A percentile compares a stretch with the other conserved stretches of the same genome.
phyloP scores from a whole-genome alignment of 1,140 invertebrate genomes.

The Calephelis virginiensis region DNA sequence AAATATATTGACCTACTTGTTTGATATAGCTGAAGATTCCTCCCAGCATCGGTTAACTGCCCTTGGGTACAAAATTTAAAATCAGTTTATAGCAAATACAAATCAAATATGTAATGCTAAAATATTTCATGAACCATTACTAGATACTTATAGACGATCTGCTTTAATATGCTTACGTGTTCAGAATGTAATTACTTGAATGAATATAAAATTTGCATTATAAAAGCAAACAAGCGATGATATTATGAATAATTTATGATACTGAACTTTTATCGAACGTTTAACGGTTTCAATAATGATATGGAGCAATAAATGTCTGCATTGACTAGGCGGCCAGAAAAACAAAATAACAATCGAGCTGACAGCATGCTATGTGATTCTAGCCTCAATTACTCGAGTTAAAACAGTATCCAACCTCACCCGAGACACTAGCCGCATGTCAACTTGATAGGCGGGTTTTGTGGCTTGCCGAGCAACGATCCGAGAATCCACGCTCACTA shows the following conservation, averaged over 20 bases:
- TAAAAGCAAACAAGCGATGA: conserved; percentile 38
- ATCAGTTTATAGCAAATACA: not conserved
- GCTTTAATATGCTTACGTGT: conserved; percentile 38
- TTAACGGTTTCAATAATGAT: conserved; percentile 22
- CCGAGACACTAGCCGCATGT: conserved; percentile 30
- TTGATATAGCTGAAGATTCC: too few relatives aligned
- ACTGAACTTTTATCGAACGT: conserved; percentile 29
- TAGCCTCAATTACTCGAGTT: conserved; percentile 8
- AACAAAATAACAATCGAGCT: conserved; percentile 1
- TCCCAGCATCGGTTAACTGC: not conserved
- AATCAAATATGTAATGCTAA: not conserved
- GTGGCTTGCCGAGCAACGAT: conserved; percentile 56
- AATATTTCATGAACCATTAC: conserved; percentile 3
- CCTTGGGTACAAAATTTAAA: not conserved
- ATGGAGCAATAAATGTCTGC: conserved; percentile 22
- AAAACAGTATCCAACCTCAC: conserved; percentile 13
- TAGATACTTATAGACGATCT: conserved; percentile 10
- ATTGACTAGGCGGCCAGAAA: not conserved
- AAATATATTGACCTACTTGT: too few relatives aligned
- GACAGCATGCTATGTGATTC: not conserved
- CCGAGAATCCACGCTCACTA: conserved; percentile 56
- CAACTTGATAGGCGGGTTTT: conserved; percentile 54
- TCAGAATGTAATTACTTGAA: conserved; percentile 60
- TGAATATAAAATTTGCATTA: conserved; percentile 55
- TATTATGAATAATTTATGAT: conserved; percentile 54